These are phyloP conservation scores for Cosmia pyralina DNA, from an alignment of 2,888 invertebrate genomes.

Conservation along the genomic window DNA sequence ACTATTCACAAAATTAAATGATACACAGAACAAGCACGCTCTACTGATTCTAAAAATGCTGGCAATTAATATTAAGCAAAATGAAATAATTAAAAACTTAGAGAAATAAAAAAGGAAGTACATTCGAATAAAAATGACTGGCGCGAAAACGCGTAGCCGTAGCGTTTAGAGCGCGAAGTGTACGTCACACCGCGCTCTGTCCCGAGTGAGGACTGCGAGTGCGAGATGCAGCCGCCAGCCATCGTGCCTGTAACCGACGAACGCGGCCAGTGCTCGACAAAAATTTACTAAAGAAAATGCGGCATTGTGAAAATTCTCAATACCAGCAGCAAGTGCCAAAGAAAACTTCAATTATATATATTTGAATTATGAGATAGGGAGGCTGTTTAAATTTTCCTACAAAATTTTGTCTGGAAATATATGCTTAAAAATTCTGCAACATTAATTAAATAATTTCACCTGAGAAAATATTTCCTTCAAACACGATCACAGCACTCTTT, in stretches of 20 bases:
- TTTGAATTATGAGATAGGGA: not conserved
- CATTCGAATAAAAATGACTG: conserved; percentile 64
- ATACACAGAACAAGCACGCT: conserved; percentile 43
- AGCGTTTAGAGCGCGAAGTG: conserved; percentile 65
- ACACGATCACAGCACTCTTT: not conserved
- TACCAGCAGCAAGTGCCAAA: not conserved
- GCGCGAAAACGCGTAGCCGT: conserved; percentile 72
- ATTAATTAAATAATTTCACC: not conserved
- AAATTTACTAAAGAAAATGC: conserved; percentile 60
- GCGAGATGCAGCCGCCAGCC: conserved; percentile 60
- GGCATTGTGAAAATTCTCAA: conserved; percentile 48
- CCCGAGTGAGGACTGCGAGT: conserved; percentile 78
- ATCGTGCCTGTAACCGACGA: conserved; percentile 31
- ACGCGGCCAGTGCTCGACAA: conserved; percentile 29
- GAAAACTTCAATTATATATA: not conserved
- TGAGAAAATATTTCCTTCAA: not conserved
- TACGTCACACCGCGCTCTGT: conserved; percentile 80
- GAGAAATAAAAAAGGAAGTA: conserved; percentile 25
- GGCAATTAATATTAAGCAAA: conserved; percentile 48
- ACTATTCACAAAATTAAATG: conserved; percentile 51
- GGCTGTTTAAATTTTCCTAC: not conserved
- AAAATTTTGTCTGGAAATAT: too few relatives aligned
- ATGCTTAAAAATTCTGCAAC: not conserved
- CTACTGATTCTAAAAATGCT: conserved; percentile 49
- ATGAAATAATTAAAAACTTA: conserved; percentile 9